phyloP scores from a whole-genome alignment of 2,888 invertebrate species.

The Sceliomorpha sp. region DNA sequence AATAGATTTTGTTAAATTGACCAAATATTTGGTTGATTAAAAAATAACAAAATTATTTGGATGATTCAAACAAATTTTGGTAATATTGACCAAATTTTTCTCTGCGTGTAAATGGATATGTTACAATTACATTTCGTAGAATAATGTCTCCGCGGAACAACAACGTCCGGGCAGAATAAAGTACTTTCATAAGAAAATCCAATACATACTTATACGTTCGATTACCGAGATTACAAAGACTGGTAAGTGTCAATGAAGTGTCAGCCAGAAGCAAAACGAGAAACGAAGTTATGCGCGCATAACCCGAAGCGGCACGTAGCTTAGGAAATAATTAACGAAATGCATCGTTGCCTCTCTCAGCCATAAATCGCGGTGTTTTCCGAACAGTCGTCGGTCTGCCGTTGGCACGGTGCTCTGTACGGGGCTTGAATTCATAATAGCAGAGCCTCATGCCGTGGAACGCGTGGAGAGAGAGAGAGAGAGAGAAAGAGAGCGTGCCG shows the following conservation, averaged over 20 bases:
- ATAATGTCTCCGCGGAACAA: background rate
- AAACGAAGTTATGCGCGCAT: conserved; percentile 24
- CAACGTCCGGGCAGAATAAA: background rate
- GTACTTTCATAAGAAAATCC: conserved; percentile 3
- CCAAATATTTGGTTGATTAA: too few species aligned
- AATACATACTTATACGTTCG: conserved; percentile 20
- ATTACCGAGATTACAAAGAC: conserved; percentile 36
- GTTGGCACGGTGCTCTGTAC: conserved; percentile 60
- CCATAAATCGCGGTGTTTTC: conserved; percentile 66
- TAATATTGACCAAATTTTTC: too few species aligned
- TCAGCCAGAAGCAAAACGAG: conserved; percentile 19
- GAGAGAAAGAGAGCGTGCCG: too few species aligned
- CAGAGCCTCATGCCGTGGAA: too few species aligned
- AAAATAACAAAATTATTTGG: too few species aligned
- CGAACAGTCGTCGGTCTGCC: conserved; percentile 65
- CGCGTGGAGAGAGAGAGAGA: too few species aligned
- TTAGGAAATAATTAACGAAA: conserved; percentile 69
- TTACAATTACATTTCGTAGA: too few species aligned
- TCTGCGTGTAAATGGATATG: too few species aligned
- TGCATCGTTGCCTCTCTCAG: conserved; percentile 62
- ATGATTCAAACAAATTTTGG: too few species aligned
- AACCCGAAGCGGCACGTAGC: conserved; percentile 34
- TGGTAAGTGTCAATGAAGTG: conserved; percentile 24
- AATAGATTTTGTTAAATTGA: too few species aligned
- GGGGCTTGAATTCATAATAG: conserved; percentile 69